phyloP scores from a whole-genome alignment of 2,888 invertebrate genomes.

The Thereva nobilitata region DNA sequence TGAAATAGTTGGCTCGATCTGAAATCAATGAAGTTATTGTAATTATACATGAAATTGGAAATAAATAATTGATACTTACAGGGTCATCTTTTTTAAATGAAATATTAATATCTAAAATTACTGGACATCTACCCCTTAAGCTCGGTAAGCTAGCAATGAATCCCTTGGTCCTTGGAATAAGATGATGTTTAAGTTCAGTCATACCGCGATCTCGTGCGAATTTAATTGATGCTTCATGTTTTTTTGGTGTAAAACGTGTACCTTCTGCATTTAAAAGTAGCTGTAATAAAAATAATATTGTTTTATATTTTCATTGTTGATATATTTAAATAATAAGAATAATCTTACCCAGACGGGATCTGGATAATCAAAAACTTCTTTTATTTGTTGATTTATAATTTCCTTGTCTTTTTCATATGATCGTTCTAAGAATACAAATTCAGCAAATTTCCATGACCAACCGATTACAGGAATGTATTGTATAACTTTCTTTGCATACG shows the following conservation, averaged over 20 bases:
- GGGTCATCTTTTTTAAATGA: constrained; percentile 69
- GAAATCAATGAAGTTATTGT: constrained; percentile 31
- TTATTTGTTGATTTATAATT: constrained; percentile 78
- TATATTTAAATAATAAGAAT: constrained; percentile 14
- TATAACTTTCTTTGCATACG: constrained; percentile 91
- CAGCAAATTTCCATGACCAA: constrained; percentile 96
- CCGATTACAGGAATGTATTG: constrained; percentile 90
- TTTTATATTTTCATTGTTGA: neutral
- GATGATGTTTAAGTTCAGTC: constrained; percentile 82
- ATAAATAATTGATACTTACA: constrained; percentile 51
- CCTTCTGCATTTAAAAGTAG: constrained; percentile 90
- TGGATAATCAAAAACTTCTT: constrained; percentile 83
- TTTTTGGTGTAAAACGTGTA: constrained; percentile 84
- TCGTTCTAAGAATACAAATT: constrained; percentile 91
- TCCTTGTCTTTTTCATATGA: constrained; percentile 89
- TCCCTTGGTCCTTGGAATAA: constrained; percentile 93
- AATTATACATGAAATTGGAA: neutral
- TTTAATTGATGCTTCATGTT: constrained; percentile 84
- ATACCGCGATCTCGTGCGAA: constrained; percentile 86
- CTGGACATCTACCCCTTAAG: constrained; percentile 78
- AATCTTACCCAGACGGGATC: constrained; percentile 83
- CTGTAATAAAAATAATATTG: constrained; percentile 59
- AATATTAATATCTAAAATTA: constrained; percentile 81
- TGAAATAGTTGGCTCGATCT: constrained; percentile 75
- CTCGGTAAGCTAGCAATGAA: constrained; percentile 84